A percentile compares a stretch with the other conserved stretches of the same genome.
Evolutionary conservation across 2,797 vertebrate species (phyloP).

Genomic region (Euphonia xanthogaster): DNA sequence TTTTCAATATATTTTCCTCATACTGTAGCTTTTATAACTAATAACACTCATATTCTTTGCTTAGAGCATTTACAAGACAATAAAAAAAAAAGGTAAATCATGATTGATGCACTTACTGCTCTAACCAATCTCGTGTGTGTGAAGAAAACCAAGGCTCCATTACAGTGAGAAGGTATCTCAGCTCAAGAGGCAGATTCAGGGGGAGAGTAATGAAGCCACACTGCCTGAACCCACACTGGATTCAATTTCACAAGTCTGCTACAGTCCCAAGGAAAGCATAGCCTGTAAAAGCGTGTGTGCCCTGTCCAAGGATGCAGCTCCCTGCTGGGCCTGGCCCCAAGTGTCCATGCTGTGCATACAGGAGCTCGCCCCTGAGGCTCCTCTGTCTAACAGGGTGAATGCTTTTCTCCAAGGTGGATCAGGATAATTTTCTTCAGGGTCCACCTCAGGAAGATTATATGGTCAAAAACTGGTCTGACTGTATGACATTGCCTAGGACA

Average conservation of each 20-base stretch:
- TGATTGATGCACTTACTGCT: neutral
- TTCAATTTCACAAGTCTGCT: neutral
- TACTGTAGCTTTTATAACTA: constrained; percentile 1
- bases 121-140: neutral
- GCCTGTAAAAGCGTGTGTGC: neutral
- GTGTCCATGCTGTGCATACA: accelerated
- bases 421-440: neutral
- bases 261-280: neutral
- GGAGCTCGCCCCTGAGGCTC: neutral
- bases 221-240: neutral
- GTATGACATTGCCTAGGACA: neutral
- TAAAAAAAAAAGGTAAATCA: neutral
- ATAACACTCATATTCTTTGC: neutral
- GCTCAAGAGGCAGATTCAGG: neutral
- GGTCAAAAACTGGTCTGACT: neutral
- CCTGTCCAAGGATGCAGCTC: neutral
- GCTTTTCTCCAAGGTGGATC: neutral
- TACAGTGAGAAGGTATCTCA: neutral
- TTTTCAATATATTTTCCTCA: constrained; percentile 26
- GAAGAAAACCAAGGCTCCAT: neutral
- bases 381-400: neutral
- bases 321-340: neutral
- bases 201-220: neutral
- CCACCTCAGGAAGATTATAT: neutral
- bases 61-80: constrained; percentile 41